Base-by-base conservation (phyloP, 1,140 invertebrate genomes). In the Laupala kohalensis region DNA sequence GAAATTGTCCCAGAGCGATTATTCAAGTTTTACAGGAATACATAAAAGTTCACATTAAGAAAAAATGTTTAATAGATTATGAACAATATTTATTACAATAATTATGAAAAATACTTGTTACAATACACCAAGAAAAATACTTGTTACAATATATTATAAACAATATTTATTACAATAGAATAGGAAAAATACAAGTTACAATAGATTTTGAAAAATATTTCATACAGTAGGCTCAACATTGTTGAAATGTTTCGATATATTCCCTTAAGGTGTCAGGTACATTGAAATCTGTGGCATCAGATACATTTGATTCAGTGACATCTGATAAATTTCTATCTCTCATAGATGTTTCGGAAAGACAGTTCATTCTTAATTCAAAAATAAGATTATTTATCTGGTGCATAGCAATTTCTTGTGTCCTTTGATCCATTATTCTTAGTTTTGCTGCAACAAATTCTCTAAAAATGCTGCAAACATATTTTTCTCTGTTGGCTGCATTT, bases 1-100 rank as follows among this genome's bases (percentile, higher is more conserved):
- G 15, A 70, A 62, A 70, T 70, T 24, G 69, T 70, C 2, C 26
- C 69, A 23, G 69, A 70, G 53, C 69, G n/a, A 70, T 70, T 24
- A 70, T 28, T 62, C n/a, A 25, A 62, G 5, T 29, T 28, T 19
- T 15, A 26, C 26, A 68, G 3, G 2, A n/a, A 25, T 66, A 66
- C 23, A 26, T 66, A 5, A 68, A 68, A 5, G 67, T 25, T 1
- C 9, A 68, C 27, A 19, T 68, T n/a, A n/a, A n/a, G n/a, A n/a
- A n/a, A n/a, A n/a, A 68, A 25, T 25, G 19, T 27, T 25, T 25
- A 68, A 25, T 3, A n/a, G 15, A 25, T 5, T 0, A 13, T 28
- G 3, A 25, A 4, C 9, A 66, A 66, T 66, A 66, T 66, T 2
- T 66, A 66, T 66, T 66, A 15, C 30, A 6, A 13, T 53, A 1